These are phyloP conservation scores for Diadumene lineata DNA, from an alignment of 92 coral and sea anemone genomes.

Conservation along the genomic window DNA sequence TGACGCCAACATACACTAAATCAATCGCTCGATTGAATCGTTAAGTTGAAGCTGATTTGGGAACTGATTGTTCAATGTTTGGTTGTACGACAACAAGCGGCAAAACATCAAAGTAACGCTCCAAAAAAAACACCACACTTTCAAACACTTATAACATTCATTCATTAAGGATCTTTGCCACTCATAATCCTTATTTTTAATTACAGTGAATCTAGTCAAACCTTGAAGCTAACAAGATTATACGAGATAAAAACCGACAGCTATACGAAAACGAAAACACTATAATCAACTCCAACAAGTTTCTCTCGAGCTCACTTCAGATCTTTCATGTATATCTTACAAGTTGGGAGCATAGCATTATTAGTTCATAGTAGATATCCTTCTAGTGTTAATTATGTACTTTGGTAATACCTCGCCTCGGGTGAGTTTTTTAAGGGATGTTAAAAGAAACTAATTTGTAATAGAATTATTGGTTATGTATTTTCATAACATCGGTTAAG, in stretches of 20 bases:
- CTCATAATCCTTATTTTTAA: slow-evolving; percentile 22
- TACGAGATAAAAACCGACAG: slow-evolving; percentile 11
- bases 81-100: neutral
- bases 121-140: neutral
- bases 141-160: slow-evolving; percentile 9
- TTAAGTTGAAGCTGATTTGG: neutral
- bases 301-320: too few relatives aligned
- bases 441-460: neutral
- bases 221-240: slow-evolving; percentile 29
- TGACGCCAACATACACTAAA: neutral
- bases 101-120: slow-evolving; percentile 12
- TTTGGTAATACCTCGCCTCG: neutral
- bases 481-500: slow-evolving; percentile 12
- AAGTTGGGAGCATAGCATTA: neutral
- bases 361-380: neutral
- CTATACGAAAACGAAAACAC: neutral
- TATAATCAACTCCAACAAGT: neutral
- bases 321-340: too few relatives aligned
- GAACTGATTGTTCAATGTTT: neutral
- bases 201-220: neutral
- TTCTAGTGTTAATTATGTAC: slow-evolving; percentile 3
- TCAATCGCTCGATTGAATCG: neutral
- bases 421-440: neutral
- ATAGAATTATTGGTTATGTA: slow-evolving; percentile 6
- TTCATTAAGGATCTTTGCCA: slow-evolving; percentile 16